phyloP scores from a whole-genome alignment of 2,888 invertebrate species.

The Chaetogeoica ovagalla region DNA sequence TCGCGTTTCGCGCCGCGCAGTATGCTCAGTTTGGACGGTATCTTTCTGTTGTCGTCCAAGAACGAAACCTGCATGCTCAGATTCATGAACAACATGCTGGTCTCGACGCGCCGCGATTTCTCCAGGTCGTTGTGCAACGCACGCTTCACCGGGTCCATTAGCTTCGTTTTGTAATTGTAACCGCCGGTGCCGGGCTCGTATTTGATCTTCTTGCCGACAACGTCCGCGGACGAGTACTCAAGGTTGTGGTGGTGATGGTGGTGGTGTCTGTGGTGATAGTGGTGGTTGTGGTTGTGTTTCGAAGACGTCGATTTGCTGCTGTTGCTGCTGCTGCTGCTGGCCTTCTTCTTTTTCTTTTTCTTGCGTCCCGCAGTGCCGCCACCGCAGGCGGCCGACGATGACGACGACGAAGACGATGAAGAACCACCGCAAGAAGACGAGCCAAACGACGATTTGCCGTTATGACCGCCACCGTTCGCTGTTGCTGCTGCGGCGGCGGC shows the following conservation, averaged over 20 bases:
- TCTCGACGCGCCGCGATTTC: constrained; percentile 46
- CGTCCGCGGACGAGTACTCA: not conserved
- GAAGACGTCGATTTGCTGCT: not conserved
- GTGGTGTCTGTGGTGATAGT: not conserved
- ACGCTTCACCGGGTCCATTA: constrained; percentile 48
- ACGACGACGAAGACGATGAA: not conserved
- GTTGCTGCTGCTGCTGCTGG: too few relatives aligned
- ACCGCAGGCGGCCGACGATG: too few relatives aligned
- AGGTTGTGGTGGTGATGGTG: constrained; percentile 5
- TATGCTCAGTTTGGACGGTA: constrained; percentile 52
- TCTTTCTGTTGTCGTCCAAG: constrained; percentile 51
- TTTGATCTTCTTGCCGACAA: constrained; percentile 41
- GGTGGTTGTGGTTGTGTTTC: not conserved
- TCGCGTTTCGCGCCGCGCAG: constrained; percentile 50
- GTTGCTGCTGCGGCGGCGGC: not conserved
- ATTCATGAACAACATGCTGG: constrained; percentile 52
- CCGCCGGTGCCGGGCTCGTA: constrained; percentile 20
- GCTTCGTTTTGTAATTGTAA: constrained; percentile 48
- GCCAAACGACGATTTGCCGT: constrained; percentile 11
- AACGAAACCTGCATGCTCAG: constrained; percentile 49
- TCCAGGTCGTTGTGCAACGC: constrained; percentile 51
- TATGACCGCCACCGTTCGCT: not conserved
- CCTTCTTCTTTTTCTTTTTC: constrained; percentile 29
- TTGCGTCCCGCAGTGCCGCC: not conserved
- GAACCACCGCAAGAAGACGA: constrained; percentile 32